These are phyloP conservation scores for Podotricha telesiphe DNA, from an alignment of 2,888 invertebrate genomes.

Conservation along the genomic window DNA sequence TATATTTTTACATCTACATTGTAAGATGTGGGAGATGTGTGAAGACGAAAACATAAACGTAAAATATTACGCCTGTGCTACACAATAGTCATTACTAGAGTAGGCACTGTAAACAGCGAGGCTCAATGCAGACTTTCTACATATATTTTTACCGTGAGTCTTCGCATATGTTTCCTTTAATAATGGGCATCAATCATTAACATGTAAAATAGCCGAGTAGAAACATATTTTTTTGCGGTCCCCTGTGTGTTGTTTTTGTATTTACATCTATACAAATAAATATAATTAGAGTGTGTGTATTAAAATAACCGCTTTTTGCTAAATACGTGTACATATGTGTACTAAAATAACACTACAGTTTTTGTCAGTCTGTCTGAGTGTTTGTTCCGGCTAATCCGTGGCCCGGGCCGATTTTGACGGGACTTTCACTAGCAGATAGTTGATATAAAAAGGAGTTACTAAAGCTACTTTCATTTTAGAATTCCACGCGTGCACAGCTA, in stretches of 20 bases:
- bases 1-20: not conserved
- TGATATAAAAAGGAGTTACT: too few relatives aligned
- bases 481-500: too few relatives aligned
- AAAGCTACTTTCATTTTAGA: too few relatives aligned
- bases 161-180: slow-evolving; percentile 27
- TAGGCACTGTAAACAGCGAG: slow-evolving; percentile 18
- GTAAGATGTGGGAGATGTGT: not conserved
- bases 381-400: too few relatives aligned
- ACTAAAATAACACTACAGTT: too few relatives aligned
- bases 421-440: too few relatives aligned
- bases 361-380: too few relatives aligned
- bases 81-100: slow-evolving; percentile 30
- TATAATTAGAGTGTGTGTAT: too few relatives aligned
- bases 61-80: not conserved
- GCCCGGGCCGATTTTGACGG: too few relatives aligned
- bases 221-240: not conserved
- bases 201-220: slow-evolving; percentile 4
- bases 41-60: not conserved
- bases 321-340: too few relatives aligned
- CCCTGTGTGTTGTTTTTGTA: not conserved
- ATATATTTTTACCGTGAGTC: slow-evolving; percentile 29
- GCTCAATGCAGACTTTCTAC: slow-evolving; percentile 27
- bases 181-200: slow-evolving; percentile 21
- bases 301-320: too few relatives aligned
- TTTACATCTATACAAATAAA: too few relatives aligned